phyloP scores from a whole-genome alignment of 2,888 invertebrate genomes.

The Stenodera caucasica region DNA sequence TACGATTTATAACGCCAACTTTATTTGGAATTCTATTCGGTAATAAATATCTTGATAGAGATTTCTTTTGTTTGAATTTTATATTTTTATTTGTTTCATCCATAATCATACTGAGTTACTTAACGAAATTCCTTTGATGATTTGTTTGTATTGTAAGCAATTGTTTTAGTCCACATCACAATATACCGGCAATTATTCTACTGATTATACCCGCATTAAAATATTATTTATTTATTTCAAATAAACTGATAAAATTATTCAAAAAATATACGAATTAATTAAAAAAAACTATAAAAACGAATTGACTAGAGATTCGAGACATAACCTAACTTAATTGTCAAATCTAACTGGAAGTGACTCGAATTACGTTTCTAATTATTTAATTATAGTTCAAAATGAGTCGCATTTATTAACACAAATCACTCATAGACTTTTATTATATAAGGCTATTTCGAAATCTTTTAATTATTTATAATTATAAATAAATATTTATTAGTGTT shows the following conservation, averaged over 20 bases:
- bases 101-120: constrained; percentile 40
- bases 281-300: neutral
- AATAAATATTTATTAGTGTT: too few relatives aligned
- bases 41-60: constrained; percentile 48
- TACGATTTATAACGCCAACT: constrained; percentile 49
- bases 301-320: neutral
- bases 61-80: constrained; percentile 48
- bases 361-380: too few relatives aligned
- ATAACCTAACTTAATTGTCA: neutral
- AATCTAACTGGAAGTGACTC: too few relatives aligned
- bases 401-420: too few relatives aligned
- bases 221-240: neutral
- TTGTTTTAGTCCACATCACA: neutral
- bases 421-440: too few relatives aligned
- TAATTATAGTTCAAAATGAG: too few relatives aligned
- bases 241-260: neutral
- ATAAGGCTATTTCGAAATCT: too few relatives aligned
- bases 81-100: constrained; percentile 42
- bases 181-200: neutral
- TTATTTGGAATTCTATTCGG: constrained; percentile 53
- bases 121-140: neutral
- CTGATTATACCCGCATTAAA: neutral
- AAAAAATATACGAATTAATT: neutral
- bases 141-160: neutral
- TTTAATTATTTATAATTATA: too few relatives aligned